Evolutionary conservation across 1,140 invertebrate genomes (phyloP).

Genomic region (Scaptomyza pallida): DNA sequence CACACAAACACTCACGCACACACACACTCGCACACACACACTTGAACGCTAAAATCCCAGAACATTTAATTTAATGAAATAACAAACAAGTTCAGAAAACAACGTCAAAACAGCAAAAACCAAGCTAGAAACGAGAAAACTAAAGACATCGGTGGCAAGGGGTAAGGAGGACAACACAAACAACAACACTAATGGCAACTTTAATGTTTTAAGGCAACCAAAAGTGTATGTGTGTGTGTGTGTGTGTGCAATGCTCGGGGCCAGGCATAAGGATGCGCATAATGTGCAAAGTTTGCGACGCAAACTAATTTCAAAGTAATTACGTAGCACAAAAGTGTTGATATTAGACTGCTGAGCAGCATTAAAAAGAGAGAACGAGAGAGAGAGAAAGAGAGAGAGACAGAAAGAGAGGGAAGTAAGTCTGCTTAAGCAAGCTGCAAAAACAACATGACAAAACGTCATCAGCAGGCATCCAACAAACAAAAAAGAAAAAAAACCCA

Average conservation of each 20-base stretch:
- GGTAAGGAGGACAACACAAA: conserved; percentile 10
- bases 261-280: conserved; percentile 77
- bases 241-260: conserved; percentile 35
- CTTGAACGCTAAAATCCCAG: conserved; percentile 51
- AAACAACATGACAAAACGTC: conserved; percentile 77
- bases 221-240: conserved; percentile 19
- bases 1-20: conserved; percentile 11
- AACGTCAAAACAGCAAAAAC: conserved; percentile 67
- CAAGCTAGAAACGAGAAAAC: conserved; percentile 25
- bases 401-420: background rate
- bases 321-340: conserved; percentile 82
- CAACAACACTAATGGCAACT: conserved; percentile 70
- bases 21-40: background rate
- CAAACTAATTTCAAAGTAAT: conserved; percentile 83
- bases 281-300: conserved; percentile 81
- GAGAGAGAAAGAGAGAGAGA: background rate
- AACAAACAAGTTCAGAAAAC: conserved; percentile 67
- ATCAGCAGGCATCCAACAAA: conserved; percentile 60
- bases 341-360: conserved; percentile 72
- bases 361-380: background rate
- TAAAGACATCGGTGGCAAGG: background rate
- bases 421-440: conserved; percentile 41
- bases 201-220: conserved; percentile 65
- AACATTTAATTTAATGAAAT: conserved; percentile 80
- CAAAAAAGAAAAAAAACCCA: too few relatives aligned